These are phyloP conservation scores for Rhabdophis nuchalis DNA, from an alignment of 2,797 vertebrate genomes.

Conservation along the genomic window DNA sequence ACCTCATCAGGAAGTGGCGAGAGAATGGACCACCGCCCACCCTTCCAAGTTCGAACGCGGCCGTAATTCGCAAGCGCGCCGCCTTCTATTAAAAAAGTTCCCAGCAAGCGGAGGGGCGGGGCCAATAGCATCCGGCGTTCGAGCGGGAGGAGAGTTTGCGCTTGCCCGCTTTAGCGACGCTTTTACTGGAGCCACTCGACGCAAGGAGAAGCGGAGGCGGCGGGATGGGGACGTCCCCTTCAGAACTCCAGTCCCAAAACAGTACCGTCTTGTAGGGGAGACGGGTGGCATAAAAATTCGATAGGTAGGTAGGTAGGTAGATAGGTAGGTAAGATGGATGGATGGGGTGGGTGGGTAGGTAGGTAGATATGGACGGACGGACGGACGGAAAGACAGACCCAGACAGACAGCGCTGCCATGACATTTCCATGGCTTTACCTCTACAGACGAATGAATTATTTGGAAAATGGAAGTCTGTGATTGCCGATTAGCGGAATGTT, in stretches of 20 bases:
- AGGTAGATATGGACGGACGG: too few relatives aligned
- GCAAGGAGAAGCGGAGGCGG: neutral
- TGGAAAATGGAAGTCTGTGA: neutral
- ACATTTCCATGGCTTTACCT: neutral
- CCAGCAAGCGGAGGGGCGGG: neutral
- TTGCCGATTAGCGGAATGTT: neutral
- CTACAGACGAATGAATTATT: neutral
- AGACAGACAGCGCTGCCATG: too few relatives aligned
- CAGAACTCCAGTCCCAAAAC: neutral
- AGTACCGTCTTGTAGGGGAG: neutral
- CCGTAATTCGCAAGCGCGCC: neutral
- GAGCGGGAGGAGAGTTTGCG: neutral
- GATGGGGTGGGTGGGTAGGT: too few relatives aligned
- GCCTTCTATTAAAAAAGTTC: neutral
- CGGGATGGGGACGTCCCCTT: neutral
- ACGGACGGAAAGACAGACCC: too few relatives aligned
- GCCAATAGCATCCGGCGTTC: neutral
- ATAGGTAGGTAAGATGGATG: too few relatives aligned
- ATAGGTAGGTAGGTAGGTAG: too few relatives aligned
- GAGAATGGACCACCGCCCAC: neutral
- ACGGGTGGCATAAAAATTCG: neutral
- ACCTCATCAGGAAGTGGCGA: neutral
- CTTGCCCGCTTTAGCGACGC: neutral
- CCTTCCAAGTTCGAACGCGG: neutral
- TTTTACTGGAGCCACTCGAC: neutral